Evolutionary conservation across 2,113 vertebrate species (phyloP).

Genomic region (Tylochromis polylepis): DNA sequence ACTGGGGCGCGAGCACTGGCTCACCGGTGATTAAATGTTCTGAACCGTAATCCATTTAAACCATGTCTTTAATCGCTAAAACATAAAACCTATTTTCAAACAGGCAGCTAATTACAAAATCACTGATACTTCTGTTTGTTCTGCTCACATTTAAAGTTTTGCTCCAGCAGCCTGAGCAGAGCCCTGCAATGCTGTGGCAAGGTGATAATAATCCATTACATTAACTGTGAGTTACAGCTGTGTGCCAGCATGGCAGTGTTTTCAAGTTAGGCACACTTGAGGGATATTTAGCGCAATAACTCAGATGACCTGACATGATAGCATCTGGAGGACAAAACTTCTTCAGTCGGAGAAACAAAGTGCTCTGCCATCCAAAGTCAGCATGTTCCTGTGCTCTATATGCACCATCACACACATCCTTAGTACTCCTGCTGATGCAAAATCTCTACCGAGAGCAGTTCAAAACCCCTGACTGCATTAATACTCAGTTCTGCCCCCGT

Average conservation of each 20-base stretch:
- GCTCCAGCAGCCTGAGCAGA: not conserved
- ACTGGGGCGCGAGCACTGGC: not conserved
- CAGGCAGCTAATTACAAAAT: not conserved
- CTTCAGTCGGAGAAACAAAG: not conserved
- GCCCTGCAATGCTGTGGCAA: not conserved
- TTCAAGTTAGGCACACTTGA: not conserved
- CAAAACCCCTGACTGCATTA: not conserved
- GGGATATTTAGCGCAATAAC: not conserved
- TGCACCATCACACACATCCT: not conserved
- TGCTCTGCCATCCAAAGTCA: not conserved
- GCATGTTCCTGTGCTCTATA: not conserved
- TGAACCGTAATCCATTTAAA: not conserved
- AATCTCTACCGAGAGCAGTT: not conserved
- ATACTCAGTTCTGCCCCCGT: not conserved
- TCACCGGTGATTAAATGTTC: not conserved
- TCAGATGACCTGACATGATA: not conserved
- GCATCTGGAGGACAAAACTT: not conserved
- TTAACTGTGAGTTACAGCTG: not conserved
- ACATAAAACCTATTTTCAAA: not conserved
- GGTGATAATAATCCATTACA: not conserved
- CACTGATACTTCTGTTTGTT: not conserved
- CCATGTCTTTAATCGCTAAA: constrained; percentile 1
- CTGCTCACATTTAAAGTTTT: not conserved
- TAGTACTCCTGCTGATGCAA: not conserved
- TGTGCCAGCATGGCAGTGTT: not conserved